Percentiles rank a stretch among this genome's conserved stretches.
These are phyloP conservation scores for Anneissia japonica DNA, from an alignment of 35 echinoderm and acorn worm genomes.

Conservation along the genomic window DNA sequence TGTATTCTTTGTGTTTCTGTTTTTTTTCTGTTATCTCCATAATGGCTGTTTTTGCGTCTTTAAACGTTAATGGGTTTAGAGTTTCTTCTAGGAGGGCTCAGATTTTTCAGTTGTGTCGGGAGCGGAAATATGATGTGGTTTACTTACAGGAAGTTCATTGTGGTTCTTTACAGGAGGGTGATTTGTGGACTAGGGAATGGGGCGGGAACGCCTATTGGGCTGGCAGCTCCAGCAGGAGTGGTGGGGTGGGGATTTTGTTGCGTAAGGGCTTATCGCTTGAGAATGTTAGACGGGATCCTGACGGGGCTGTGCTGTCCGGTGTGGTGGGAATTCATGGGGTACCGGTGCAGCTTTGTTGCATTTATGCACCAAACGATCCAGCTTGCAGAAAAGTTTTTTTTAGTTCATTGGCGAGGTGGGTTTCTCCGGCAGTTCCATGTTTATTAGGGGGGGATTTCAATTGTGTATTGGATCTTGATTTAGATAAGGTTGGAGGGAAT, in stretches of 20 bases:
- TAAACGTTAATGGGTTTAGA: constrained; percentile 24
- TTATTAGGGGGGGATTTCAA: background rate
- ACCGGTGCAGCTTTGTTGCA: background rate
- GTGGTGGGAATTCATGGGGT: background rate
- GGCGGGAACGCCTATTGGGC: background rate
- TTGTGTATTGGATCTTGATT: background rate
- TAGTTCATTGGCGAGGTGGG: background rate
- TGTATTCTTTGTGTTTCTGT: background rate
- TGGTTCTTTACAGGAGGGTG: background rate
- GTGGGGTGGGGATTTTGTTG: too few relatives aligned
- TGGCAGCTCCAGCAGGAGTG: background rate
- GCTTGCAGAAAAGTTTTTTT: background rate
- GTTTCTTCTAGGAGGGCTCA: background rate
- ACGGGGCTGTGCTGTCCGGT: background rate
- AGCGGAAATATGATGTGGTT: background rate
- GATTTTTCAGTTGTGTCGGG: background rate
- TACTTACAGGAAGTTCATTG: constrained; percentile 35
- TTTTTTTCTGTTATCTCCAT: background rate
- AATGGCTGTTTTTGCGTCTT: background rate
- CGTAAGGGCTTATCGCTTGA: too few relatives aligned
- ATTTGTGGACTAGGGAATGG: background rate
- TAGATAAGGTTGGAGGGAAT: background rate
- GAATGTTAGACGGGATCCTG: background rate
- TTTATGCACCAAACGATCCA: background rate
- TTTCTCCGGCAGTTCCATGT: background rate